Conservation (phyloP, 2,888 invertebrate species). For the Orchesella flavescens region DNA sequence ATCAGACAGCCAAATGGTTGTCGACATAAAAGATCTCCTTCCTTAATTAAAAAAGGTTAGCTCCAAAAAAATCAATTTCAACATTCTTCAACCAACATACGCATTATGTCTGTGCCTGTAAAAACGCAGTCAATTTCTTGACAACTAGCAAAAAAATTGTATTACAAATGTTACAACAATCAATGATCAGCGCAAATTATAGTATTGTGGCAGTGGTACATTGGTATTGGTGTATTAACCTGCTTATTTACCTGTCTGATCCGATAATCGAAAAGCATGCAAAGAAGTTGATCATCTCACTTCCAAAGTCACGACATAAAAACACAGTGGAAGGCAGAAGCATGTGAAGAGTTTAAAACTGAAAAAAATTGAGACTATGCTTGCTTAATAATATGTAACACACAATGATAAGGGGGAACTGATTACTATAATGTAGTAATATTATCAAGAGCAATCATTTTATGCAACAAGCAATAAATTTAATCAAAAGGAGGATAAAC, state of each 20-base stretch:
- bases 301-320: constrained; percentile 48
- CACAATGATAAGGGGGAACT: constrained; percentile 9
- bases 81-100: not conserved
- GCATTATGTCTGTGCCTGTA: not conserved
- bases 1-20: not conserved
- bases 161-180: not conserved
- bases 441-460: constrained; percentile 58
- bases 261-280: constrained; percentile 25
- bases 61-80: constrained; percentile 10
- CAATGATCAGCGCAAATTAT: too few species aligned
- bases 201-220: not conserved
- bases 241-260: constrained; percentile 43
- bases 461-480: constrained; percentile 60
- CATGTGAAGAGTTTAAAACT: not conserved
- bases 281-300: constrained; percentile 49
- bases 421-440: constrained; percentile 14
- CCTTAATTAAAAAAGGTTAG: not conserved
- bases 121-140: too few species aligned
- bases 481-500: constrained; percentile 52
- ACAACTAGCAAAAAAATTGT: not conserved
- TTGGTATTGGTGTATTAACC: constrained; percentile 15
- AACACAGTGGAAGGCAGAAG: not conserved
- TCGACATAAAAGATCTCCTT: not conserved
- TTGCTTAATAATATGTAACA: constrained; percentile 6
- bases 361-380: not conserved